Conservation (phyloP, 2,113 vertebrate species). For the Ceyx margarethae region DNA sequence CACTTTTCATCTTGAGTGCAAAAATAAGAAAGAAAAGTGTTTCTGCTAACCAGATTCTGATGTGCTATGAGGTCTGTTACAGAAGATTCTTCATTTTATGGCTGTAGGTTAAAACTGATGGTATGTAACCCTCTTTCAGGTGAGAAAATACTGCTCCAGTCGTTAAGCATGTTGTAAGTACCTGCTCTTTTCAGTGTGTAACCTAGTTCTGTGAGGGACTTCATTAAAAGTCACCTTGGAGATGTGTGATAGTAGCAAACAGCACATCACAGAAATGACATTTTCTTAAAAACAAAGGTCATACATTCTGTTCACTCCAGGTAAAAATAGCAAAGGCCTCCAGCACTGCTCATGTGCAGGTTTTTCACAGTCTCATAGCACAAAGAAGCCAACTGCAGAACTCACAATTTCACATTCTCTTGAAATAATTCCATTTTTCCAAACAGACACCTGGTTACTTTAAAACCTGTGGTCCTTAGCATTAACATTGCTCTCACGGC, state of each 20-base stretch:
- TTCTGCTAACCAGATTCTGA: neutral
- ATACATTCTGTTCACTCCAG: conserved; percentile 35
- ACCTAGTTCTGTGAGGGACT: neutral
- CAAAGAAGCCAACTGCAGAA: conserved; percentile 8
- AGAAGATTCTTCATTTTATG: neutral
- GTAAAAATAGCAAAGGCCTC: conserved; percentile 68
- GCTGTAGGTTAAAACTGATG: neutral
- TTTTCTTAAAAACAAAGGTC: conserved; percentile 55
- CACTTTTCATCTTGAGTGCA: neutral
- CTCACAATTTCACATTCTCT: neutral
- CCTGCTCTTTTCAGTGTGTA: neutral
- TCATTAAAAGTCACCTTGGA: conserved; percentile 65
- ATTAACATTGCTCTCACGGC: neutral
- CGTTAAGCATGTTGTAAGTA: neutral
- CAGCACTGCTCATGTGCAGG: neutral
- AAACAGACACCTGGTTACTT: neutral
- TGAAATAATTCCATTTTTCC: neutral
- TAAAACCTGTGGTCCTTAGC: neutral
- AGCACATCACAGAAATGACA: conserved; percentile 50
- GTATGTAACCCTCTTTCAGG: neutral
- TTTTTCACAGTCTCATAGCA: conserved; percentile 31
- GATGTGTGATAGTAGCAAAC: neutral
- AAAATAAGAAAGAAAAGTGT: neutral
- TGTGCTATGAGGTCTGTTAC: neutral
- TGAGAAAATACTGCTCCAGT: neutral